A percentile compares a stretch with the other conserved stretches of the same genome.
Evolutionary conservation across 2,797 vertebrate species (phyloP).

Genomic region (Zenarchopterus dispar): DNA sequence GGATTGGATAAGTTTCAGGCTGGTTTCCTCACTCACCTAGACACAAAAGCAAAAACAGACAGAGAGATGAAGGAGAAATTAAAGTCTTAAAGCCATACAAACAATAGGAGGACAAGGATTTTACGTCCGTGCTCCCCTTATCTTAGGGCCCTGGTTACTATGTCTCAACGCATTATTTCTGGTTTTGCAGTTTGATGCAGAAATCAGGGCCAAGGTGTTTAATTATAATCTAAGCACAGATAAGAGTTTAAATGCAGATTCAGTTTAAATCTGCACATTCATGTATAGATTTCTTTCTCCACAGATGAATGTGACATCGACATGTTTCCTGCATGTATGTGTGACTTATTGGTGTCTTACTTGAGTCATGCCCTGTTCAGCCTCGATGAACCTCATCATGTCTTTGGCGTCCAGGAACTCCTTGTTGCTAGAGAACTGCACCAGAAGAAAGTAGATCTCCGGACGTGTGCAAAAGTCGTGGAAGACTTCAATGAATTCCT

Average conservation of each 20-base stretch:
- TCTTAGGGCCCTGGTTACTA: not conserved
- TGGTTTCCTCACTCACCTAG: slow-evolving; percentile 89
- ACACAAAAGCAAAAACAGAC: slow-evolving; percentile 4
- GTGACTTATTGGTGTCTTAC: slow-evolving; percentile 70
- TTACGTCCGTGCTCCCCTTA: too few relatives aligned
- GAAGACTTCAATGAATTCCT: slow-evolving; percentile 93
- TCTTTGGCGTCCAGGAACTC: slow-evolving; percentile 94
- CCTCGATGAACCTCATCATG: slow-evolving; percentile 95
- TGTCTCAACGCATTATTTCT: not conserved
- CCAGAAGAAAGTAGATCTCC: slow-evolving; percentile 95
- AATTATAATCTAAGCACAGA: not conserved
- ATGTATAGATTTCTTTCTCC: too few relatives aligned
- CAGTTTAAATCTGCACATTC: too few relatives aligned
- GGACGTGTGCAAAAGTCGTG: slow-evolving; percentile 95
- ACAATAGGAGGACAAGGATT: too few relatives aligned
- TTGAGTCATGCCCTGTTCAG: slow-evolving; percentile 92
- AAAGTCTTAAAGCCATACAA: not conserved
- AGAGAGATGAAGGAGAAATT: slow-evolving; percentile 1
- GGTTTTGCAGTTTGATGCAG: not conserved
- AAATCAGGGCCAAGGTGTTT: too few relatives aligned
- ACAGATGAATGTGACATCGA: not conserved
- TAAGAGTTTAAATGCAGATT: not conserved
- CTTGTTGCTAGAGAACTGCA: slow-evolving; percentile 98
- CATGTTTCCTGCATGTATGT: slow-evolving; percentile 9
- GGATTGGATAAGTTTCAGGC: slow-evolving; percentile 89